Evolutionary conservation across 2,888 invertebrate species (phyloP), one percentile per base, ranked within the genome.

Genomic region (Keiferia lycopersicella): DNA sequence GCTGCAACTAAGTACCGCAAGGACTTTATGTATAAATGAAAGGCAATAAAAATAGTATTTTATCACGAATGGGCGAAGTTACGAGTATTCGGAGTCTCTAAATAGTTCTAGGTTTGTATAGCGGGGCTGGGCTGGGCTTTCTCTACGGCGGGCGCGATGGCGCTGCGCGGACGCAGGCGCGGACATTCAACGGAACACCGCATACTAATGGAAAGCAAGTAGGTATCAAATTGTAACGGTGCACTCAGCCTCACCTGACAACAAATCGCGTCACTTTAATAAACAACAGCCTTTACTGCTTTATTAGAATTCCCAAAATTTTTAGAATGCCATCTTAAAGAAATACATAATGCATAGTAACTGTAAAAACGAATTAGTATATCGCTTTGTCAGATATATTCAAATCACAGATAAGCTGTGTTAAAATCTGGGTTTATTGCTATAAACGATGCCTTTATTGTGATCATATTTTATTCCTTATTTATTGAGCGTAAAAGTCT

Each of bases 211-310:
- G 79, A 84, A 82, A 81, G 78, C 75, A 82, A 77, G 82, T n/a
- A n/a, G n/a, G n/a, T 83, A 86, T 88, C 83, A 86, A 83, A 86
- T 85, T 80, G 84, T 89, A 90, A 90, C 90, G 89, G 90, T 89
- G 80, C 81, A 80, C 76, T 73, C 82, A 78, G 78, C 83, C 82
- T 82, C 80, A 79, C 75, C 70, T 72, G 72, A 68, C 73, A 71
- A 69, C 77, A 69, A 71, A 73, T 79, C 79, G 75, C 76, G 77
- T 80, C 77, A 75, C 74, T 79, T 81, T 84, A 82, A 87, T 86
- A 86, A 83, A 87, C 82, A 84, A 81, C 82, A 86, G 83, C 79
- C 82, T 88, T 84, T 83, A 87, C 83, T 80, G 83, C 82, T 86
- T 87, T 84, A 88, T 84, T 80, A 79, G 78, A 86, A 86, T 88